Conservation (phyloP, 2,888 invertebrate species). For the Electrophaes corylata region DNA sequence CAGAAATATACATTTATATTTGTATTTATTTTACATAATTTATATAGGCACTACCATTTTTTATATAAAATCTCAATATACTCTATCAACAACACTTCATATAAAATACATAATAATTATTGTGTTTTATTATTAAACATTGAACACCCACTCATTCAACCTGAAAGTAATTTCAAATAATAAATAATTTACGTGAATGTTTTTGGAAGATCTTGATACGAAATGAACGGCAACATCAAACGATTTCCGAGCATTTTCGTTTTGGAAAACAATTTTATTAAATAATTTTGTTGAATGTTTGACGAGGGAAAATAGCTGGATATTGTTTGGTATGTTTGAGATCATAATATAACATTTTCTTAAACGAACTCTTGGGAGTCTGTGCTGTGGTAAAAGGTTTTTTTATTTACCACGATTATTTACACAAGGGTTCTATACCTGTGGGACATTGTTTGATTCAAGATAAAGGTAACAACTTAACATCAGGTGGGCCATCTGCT, state of each 20-base stretch:
- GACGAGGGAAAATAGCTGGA: not conserved
- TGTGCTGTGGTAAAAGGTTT: not conserved
- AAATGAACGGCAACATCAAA: constrained; percentile 7
- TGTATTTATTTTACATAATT: too few species aligned
- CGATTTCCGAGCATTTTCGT: not conserved
- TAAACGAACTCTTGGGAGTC: not conserved
- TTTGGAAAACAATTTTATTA: constrained; percentile 6
- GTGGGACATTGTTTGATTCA: too few species aligned
- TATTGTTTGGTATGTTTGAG: not conserved
- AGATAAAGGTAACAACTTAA: too few species aligned
- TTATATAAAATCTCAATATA: too few species aligned
- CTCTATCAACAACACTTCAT: too few species aligned
- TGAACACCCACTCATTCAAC: constrained; percentile 6
- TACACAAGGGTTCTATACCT: too few species aligned
- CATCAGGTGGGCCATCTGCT: too few species aligned
- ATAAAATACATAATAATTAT: too few species aligned
- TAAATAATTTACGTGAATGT: constrained; percentile 4
- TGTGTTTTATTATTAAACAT: not conserved
- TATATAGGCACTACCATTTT: too few species aligned
- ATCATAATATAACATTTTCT: not conserved
- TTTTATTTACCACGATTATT: not conserved
- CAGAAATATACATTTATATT: too few species aligned
- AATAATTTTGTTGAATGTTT: not conserved
- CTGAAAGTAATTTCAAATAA: constrained; percentile 9
- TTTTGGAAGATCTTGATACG: constrained; percentile 10